Conservation (phyloP, 1,140 invertebrate genomes). For the Euura lappo region DNA sequence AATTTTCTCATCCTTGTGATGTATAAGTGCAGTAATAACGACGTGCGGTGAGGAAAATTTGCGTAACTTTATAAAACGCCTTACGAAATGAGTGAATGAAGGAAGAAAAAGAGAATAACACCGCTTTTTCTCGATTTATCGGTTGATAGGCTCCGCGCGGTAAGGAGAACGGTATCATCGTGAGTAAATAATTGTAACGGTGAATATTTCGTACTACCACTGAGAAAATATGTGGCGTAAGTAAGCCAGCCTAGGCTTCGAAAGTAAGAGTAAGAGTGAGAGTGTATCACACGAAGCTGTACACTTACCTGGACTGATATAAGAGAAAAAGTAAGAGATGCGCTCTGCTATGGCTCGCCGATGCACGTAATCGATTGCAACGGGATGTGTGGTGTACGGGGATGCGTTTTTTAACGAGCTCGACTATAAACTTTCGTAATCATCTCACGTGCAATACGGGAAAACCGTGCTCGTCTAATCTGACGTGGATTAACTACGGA, state of each 20-base stretch:
- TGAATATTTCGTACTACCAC: background rate
- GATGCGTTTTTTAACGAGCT: background rate
- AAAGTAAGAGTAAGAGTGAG: background rate
- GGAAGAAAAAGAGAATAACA: no score
- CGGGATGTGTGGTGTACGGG: background rate
- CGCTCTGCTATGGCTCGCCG: background rate
- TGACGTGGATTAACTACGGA: background rate
- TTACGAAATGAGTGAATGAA: no score
- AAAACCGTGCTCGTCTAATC: background rate
- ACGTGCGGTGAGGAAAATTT: no score
- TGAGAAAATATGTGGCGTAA: no score
- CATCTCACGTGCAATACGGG: background rate
- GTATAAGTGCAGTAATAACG: no score
- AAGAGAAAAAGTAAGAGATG: background rate
- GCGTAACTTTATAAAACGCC: no score
- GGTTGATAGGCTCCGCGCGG: no score
- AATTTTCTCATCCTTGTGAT: no score
- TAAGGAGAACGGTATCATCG: no score
- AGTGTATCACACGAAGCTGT: background rate
- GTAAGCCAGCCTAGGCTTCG: background rate
- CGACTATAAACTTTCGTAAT: background rate
- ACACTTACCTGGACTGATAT: background rate
- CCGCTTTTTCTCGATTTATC: no score
- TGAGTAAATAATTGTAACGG: background rate
- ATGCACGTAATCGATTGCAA: constrained; percentile 3